phyloP scores from a whole-genome alignment of 2,888 invertebrate genomes.

The Acrobasis suavella region DNA sequence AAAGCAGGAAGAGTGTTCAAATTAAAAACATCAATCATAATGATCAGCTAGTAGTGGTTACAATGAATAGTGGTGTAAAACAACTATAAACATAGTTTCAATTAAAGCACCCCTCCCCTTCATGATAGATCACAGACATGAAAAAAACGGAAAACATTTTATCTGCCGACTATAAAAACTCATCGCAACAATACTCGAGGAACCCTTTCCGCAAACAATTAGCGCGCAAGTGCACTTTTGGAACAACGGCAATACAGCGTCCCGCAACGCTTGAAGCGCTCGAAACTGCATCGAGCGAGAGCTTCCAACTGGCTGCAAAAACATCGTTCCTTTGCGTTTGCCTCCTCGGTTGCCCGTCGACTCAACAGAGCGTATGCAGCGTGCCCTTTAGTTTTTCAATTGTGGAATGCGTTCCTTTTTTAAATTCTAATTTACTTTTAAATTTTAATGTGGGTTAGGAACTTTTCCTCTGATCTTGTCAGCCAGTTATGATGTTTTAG shows the following conservation, averaged over 20 bases:
- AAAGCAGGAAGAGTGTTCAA: too few relatives aligned
- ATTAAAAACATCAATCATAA: background rate
- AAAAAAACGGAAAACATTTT: conserved; percentile 25
- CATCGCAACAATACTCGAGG: conserved; percentile 70
- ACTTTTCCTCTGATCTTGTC: conserved; percentile 6
- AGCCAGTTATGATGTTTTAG: background rate
- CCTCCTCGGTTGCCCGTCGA: conserved; percentile 51
- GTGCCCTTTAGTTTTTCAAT: conserved; percentile 64
- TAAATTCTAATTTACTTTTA: conserved; percentile 28
- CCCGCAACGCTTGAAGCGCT: conserved; percentile 46
- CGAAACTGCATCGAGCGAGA: conserved; percentile 34
- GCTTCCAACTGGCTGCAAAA: conserved; percentile 71
- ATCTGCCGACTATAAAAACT: conserved; percentile 65
- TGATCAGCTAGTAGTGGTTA: conserved; percentile 5
- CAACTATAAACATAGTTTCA: conserved; percentile 13
- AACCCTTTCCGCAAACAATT: conserved; percentile 82
- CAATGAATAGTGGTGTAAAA: conserved; percentile 6
- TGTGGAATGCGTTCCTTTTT: conserved; percentile 41
- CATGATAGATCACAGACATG: conserved; percentile 15
- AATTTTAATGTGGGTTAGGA: conserved; percentile 16
- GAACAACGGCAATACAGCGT: conserved; percentile 74
- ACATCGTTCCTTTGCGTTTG: conserved; percentile 68
- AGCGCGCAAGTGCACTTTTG: conserved; percentile 71
- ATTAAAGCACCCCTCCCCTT: conserved; percentile 3
- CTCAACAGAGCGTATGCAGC: conserved; percentile 55